Base-by-base conservation (phyloP, 1,140 invertebrate genomes). In the Copidosoma floridanum region DNA sequence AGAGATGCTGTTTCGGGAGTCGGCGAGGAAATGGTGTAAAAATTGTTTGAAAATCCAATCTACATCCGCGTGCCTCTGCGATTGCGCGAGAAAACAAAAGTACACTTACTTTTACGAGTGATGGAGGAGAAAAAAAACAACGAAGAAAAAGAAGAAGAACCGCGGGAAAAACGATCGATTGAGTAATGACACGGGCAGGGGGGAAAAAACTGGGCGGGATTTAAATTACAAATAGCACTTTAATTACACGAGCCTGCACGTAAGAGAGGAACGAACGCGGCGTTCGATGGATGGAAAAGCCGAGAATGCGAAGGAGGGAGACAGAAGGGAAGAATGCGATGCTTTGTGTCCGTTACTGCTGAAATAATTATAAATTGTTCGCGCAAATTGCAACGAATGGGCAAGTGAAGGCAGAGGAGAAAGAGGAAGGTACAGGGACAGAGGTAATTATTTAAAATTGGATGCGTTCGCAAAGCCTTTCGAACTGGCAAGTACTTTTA, bases 361-460 rank as follows among this genome's bases (percentile, higher is more conserved):
- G 18, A 57, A 41, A 20, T 29, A 57, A 52, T 56, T 16, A 56
- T 54, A 57, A 50, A 40, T 50, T 18, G 23, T n/a, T 37, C 60
- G 43, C 20, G 4, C 26, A 41, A 56, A 44, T 41, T 20, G 37
- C 21, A 26, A 50, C 20, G 37, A 26, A 50, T 48, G 54, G 18
- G 12, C 27, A 47, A 47, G 47, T 57, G n/a, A n/a, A n/a, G n/a
- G n/a, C n/a, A n/a, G n/a, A 43, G 18, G 18, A 43, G 41, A 18
- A 43, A 43, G 47, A 50, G 21, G 21, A 50, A 50, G n/a, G n/a
- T n/a, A n/a, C n/a, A n/a, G n/a, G 20, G 27, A 38, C n/a, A 18
- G 11, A 21, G n/a, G n/a, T n/a, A n/a, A 37, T 55, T 35, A 55
- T 16, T 44, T 44, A 20, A 43, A 43, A 55, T 55, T 43, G 38